Evolutionary conservation across 2,113 vertebrate species (phyloP).

Genomic region (Gymnorhina tibicen): DNA sequence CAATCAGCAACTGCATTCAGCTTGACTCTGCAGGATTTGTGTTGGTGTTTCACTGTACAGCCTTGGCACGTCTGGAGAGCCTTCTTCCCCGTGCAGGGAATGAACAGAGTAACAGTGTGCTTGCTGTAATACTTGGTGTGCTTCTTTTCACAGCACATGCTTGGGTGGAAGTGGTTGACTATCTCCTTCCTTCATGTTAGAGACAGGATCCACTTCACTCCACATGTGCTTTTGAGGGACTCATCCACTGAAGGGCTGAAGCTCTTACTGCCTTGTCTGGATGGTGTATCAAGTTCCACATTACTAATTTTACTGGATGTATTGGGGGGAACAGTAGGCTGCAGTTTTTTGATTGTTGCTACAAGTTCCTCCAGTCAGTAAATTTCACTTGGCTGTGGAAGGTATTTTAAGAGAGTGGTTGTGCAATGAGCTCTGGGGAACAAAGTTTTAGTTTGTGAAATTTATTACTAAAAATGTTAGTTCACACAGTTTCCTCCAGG

Average conservation of each 20-base stretch:
- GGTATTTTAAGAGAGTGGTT: not conserved
- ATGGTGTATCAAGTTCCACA: not conserved
- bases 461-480: not conserved
- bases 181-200: not conserved
- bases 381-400: not conserved
- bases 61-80: not conserved
- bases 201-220: not conserved
- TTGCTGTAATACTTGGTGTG: not conserved
- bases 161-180: not conserved
- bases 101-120: not conserved
- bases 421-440: not conserved
- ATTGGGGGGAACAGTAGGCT: not conserved
- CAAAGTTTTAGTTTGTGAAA: not conserved
- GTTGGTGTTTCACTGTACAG: not conserved
- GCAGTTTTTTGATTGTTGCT: not conserved
- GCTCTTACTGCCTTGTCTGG: not conserved
- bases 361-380: not conserved
- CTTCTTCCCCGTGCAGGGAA: not conserved
- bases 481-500: not conserved
- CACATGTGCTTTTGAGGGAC: rapidly evolving
- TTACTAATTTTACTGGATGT: not conserved
- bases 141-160: not conserved
- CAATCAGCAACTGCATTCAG: not conserved
- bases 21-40: not conserved
- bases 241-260: not conserved